phyloP scores from a whole-genome alignment of 2,113 vertebrate genomes.

The Chlorodrepanis virens region DNA sequence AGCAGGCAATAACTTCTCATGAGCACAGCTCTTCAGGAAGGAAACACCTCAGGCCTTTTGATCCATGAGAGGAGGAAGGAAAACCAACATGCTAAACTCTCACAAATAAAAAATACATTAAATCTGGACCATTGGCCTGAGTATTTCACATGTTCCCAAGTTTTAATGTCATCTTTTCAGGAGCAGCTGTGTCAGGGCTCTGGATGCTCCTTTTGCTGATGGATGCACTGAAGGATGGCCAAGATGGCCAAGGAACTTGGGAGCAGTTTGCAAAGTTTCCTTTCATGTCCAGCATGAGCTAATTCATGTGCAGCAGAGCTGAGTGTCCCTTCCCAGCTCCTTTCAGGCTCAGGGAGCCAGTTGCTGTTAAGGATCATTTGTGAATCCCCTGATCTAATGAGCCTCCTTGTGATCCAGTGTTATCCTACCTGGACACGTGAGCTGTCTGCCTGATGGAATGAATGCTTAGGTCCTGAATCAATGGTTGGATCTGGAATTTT shows the following conservation, averaged over 20 bases:
- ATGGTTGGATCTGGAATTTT: background rate
- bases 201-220: background rate
- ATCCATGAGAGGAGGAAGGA: background rate
- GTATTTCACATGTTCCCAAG: background rate
- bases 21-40: background rate
- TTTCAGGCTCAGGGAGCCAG: fast-evolving
- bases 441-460: background rate
- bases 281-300: background rate
- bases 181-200: background rate
- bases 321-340: background rate
- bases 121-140: background rate
- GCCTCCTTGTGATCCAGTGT: background rate
- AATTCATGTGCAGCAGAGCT: background rate
- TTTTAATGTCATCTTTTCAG: background rate
- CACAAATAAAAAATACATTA: background rate
- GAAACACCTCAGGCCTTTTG: background rate
- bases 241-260: background rate
- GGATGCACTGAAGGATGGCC: background rate
- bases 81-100: background rate
- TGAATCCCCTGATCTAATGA: background rate
- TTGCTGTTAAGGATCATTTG: background rate
- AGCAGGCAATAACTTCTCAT: background rate
- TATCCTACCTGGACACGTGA: fast-evolving
- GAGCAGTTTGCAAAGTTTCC: background rate
- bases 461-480: background rate